Evolutionary conservation across 2,113 vertebrate species (phyloP).

Genomic region (Oplegnathus fasciatus): DNA sequence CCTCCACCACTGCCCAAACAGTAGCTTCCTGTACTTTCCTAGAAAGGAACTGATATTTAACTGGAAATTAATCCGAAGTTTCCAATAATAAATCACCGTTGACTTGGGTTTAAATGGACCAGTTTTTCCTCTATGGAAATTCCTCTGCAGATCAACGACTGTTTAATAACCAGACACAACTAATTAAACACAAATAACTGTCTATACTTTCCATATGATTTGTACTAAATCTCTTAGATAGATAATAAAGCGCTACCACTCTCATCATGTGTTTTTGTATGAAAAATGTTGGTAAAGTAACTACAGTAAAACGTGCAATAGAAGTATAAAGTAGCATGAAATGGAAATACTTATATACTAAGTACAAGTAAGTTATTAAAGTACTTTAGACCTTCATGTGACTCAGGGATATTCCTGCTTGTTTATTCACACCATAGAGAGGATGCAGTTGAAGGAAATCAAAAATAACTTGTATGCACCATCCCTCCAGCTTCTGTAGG

Average conservation of each 20-base stretch:
- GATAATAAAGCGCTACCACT: background rate
- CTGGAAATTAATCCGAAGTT: background rate
- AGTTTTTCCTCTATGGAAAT: background rate
- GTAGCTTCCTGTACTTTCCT: background rate
- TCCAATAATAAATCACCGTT: background rate
- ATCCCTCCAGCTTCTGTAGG: conserved; percentile 76
- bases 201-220: too few relatives aligned
- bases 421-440: background rate
- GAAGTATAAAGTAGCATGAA: background rate
- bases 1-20: background rate
- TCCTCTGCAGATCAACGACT: background rate
- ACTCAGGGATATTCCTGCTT: conserved; percentile 3
- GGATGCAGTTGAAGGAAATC: conserved; percentile 17
- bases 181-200: background rate
- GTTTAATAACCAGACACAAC: background rate
- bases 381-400: background rate
- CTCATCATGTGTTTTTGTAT: background rate
- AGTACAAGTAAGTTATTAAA: background rate
- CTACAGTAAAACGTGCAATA: background rate
- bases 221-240: background rate
- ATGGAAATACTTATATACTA: background rate
- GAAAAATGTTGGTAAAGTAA: background rate
- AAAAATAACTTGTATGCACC: background rate
- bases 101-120: background rate
- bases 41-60: background rate